Conservation (phyloP, 2,797 vertebrate genomes). For the Lagodon rhomboides region DNA sequence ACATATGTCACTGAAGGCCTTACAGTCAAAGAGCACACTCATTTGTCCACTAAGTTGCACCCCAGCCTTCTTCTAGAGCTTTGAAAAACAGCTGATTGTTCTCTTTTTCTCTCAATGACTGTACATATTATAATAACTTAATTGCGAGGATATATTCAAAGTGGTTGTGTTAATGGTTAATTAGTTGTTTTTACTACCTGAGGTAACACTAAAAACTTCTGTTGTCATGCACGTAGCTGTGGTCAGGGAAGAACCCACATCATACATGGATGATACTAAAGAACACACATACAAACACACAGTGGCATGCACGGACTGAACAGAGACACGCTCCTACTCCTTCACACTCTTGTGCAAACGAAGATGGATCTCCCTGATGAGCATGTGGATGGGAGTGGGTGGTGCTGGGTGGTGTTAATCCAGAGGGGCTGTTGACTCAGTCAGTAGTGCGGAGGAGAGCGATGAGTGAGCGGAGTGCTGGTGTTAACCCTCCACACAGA, state of each 20-base stretch:
- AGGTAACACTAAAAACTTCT: background rate
- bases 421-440: slow-evolving; percentile 61
- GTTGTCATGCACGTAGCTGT: background rate
- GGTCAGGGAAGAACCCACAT: background rate
- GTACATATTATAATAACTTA: too few relatives aligned
- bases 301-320: background rate
- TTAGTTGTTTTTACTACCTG: too few relatives aligned
- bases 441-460: slow-evolving; percentile 32
- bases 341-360: slow-evolving; percentile 36
- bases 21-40: too few relatives aligned
- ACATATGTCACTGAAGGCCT: too few relatives aligned
- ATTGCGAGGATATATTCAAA: too few relatives aligned
- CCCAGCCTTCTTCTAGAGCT: background rate
- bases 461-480: slow-evolving; percentile 48
- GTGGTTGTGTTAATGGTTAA: too few relatives aligned
- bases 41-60: too few relatives aligned
- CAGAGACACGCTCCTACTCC: slow-evolving; percentile 22
- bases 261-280: background rate
- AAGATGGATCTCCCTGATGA: slow-evolving; percentile 33
- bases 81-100: too few relatives aligned
- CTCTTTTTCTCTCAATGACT: too few relatives aligned
- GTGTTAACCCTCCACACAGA: slow-evolving; percentile 12
- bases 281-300: slow-evolving; percentile 20
- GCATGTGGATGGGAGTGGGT: slow-evolving; percentile 25
- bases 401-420: slow-evolving; percentile 40